Conservation (phyloP, 2,113 vertebrate species). For the Apeltes quadracus region DNA sequence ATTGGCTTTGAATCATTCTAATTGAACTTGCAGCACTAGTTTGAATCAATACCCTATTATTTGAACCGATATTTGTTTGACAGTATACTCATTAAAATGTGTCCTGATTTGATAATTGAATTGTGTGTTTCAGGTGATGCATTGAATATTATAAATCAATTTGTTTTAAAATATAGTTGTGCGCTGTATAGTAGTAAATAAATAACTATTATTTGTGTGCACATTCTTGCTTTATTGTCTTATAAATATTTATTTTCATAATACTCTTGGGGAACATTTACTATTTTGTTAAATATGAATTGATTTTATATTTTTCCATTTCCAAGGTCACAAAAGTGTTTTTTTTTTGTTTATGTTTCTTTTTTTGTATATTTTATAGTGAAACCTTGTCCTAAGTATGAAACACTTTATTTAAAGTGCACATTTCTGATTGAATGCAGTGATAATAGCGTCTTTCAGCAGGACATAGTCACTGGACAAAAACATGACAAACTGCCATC, state of each 20-base stretch:
- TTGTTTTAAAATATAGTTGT: not conserved
- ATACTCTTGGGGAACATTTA: not conserved
- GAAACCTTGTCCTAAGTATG: not conserved
- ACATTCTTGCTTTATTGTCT: not conserved
- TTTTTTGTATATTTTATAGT: not conserved
- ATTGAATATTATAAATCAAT: constrained; percentile 18
- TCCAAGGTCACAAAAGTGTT: not conserved
- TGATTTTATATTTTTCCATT: not conserved
- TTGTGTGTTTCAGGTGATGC: constrained; percentile 7
- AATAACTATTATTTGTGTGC: not conserved
- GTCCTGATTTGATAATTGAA: constrained; percentile 41
- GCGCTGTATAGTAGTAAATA: no score
- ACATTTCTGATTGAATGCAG: not conserved
- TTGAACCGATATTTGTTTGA: constrained; percentile 56
- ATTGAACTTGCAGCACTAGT: constrained; percentile 39
- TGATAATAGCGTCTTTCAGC: not conserved
- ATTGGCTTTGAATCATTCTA: constrained; percentile 39
- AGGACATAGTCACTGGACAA: constrained; percentile 11
- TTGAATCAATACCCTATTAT: constrained; percentile 58
- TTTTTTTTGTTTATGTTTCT: not conserved
- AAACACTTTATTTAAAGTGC: not conserved
- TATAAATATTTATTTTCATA: not conserved
- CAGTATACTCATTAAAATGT: constrained; percentile 48
- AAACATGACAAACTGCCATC: constrained; percentile 4
- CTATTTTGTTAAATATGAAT: not conserved